Evolutionary conservation across 2,888 invertebrate species (phyloP).

Genomic region (Phragmatobia fuliginosa): DNA sequence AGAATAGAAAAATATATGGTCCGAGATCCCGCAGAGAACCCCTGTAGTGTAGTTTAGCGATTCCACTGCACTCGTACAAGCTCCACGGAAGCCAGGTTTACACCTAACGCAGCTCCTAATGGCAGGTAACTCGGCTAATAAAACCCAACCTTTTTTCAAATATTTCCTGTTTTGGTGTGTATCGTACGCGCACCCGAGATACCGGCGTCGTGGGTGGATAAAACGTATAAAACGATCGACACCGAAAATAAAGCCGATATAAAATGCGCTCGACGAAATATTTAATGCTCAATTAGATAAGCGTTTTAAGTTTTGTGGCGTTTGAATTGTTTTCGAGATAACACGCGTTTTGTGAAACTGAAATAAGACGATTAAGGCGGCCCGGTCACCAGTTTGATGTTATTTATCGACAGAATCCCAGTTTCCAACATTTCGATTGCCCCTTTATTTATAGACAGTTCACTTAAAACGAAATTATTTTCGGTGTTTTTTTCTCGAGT

Average conservation of each 20-base stretch:
- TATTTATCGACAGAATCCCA: constrained; percentile 61
- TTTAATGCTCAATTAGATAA: constrained; percentile 86
- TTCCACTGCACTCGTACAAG: constrained; percentile 58
- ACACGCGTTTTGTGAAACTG: constrained; percentile 74
- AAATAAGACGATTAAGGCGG: constrained; percentile 64
- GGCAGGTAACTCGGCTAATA: constrained; percentile 84
- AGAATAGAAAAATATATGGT: constrained; percentile 84
- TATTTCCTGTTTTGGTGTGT: constrained; percentile 84
- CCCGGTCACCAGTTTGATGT: constrained; percentile 55
- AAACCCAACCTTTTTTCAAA: constrained; percentile 82
- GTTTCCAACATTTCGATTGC: constrained; percentile 55
- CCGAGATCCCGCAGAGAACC: constrained; percentile 74
- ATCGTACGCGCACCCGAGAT: constrained; percentile 77
- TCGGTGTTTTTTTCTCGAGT: constrained; percentile 76
- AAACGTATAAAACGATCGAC: constrained; percentile 81
- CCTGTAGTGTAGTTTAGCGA: constrained; percentile 80
- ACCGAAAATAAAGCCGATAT: constrained; percentile 83
- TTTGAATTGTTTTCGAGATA: constrained; percentile 82
- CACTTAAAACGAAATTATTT: constrained; percentile 79
- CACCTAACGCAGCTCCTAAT: constrained; percentile 84
- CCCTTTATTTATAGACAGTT: constrained; percentile 74
- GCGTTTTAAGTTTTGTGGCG: constrained; percentile 83
- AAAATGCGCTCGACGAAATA: constrained; percentile 85
- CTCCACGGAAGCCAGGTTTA: constrained; percentile 83
- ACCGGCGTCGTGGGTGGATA: constrained; percentile 84